Percentiles rank a stretch among this genome's conserved stretches.
These are phyloP conservation scores for Plutomurus gul DNA, from an alignment of 1,140 invertebrate species.

Conservation along the genomic window DNA sequence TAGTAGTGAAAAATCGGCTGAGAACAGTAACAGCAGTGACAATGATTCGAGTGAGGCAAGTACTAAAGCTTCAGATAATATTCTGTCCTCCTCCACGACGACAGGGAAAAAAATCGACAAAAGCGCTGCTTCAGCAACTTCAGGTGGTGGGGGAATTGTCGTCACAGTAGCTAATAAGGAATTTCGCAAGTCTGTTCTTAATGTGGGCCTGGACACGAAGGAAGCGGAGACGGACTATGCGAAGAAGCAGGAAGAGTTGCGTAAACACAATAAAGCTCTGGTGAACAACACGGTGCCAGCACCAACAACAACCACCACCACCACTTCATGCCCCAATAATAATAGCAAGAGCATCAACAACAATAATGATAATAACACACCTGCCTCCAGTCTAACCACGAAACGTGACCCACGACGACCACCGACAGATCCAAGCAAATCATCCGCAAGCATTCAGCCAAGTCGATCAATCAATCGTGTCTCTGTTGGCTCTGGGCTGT, in stretches of 20 bases:
- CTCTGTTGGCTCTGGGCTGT: not conserved
- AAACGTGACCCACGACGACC: conserved; percentile 47
- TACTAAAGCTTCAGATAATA: not conserved
- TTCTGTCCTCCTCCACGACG: not conserved
- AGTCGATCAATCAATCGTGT: conserved; percentile 45
- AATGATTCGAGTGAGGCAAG: conserved; percentile 4
- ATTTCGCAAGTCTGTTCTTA: conserved; percentile 49
- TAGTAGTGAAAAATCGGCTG: not conserved
- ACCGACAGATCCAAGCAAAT: conserved; percentile 52
- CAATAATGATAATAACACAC: conserved; percentile 17
- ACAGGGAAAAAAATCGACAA: not conserved
- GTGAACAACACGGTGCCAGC: not conserved
- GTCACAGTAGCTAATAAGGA: conserved; percentile 48
- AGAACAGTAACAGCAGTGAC: not conserved
- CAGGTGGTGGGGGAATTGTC: conserved; percentile 23
- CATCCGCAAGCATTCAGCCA: conserved; percentile 29
- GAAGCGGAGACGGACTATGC: conserved; percentile 38
- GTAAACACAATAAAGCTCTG: not conserved
- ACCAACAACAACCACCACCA: not conserved
- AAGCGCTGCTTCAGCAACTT: not conserved
- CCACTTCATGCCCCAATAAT: not conserved
- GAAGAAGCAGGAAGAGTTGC: conserved; percentile 45
- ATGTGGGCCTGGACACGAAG: conserved; percentile 38
- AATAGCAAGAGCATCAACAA: conserved; percentile 16
- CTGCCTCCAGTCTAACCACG: not conserved